These are phyloP conservation scores for Danio rerio DNA, from an alignment of 2,113 vertebrate genomes.

Conservation along the genomic window GRCz12tu NC_133178.1:31728501-31729000, in stretches of 20 bases:
- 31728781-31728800: neutral
- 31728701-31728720: neutral
- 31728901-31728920: no score
- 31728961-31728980: no score
- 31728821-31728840: neutral
- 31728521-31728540: neutral
- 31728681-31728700: neutral
- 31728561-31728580: conserved; percentile 20
- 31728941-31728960: no score
- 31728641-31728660: neutral
- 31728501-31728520: conserved; percentile 15
- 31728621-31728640: neutral
- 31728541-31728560: neutral
- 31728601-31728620: neutral
- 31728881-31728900: no score
- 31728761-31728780: neutral
- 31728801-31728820: neutral
- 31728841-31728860: neutral
- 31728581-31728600: neutral
- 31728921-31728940: no score
- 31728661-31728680: neutral
- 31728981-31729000: no score
- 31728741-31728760: neutral
- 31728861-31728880: no score
- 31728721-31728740: neutral